Base-by-base conservation (phyloP, 2,888 invertebrate species). In the Salpingus planirostris region DNA sequence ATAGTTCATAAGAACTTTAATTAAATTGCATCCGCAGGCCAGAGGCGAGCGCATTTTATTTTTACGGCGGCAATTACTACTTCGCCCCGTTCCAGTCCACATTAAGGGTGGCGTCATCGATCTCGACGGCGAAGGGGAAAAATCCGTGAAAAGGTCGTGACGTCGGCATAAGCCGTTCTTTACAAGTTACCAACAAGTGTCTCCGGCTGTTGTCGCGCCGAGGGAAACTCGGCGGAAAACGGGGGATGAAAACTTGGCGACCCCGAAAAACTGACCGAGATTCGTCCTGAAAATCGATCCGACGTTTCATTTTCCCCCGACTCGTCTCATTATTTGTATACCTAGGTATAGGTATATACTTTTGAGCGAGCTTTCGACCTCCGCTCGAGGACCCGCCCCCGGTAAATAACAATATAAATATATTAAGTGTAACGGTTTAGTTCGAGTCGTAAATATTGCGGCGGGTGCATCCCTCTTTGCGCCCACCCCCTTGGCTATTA, bases 401-500 rank as follows among this genome's bases (percentile, higher is more conserved):
- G 49, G 57, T 59, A 58, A 60, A 58, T 59, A 57, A 59, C 57
- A 60, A 59, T 57, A 57, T 58, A 58, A 59, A 61, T 58, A 60
- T 59, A 59, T 59, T 56, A 58, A 57, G 55, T 57, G 54, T 57
- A 55, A 58, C 55, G 58, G 53, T 56, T 52, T 54, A 55, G 52
- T 57, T 59, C 50, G 49, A 50, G 51, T 52, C 56, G 55, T 59
- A 59, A 61, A 60, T 60, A 59, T 54, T 50, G 49, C 51, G 50
- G 37, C 44, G 36, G 29, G 40, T 40, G n/a, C n/a, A n/a, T n/a
- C n/a, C n/a, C n/a, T n/a, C n/a, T n/a, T n/a, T n/a, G n/a, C 39
- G 41, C 43, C 42, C 39, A 38, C 44, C 36, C 38, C 27, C 36
- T 27, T 23, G 31, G 49, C 50, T 51, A 54, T 56, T 55, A 55